Evolutionary conservation across 2,888 invertebrate species (phyloP).

Genomic region (Hirtodrosophila duncani): DNA sequence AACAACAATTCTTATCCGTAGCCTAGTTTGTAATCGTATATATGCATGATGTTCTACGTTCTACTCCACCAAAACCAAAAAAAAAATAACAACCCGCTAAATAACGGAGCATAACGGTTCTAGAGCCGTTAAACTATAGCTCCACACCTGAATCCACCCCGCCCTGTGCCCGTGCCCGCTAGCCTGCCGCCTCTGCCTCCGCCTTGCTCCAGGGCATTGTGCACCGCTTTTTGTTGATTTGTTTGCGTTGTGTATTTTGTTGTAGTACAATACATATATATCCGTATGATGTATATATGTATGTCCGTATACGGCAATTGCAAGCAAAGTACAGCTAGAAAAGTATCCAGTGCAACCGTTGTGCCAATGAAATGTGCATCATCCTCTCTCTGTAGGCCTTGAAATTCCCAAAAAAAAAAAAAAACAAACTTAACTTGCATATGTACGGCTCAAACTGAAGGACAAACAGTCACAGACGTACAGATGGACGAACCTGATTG

Average conservation of each 20-base stretch:
- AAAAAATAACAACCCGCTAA: neutral
- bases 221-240: constrained; percentile 39
- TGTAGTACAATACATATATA: constrained; percentile 5
- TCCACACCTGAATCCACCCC: too few species aligned
- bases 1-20: constrained; percentile 32
- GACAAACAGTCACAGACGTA: too few species aligned
- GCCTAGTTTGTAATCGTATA: constrained; percentile 42
- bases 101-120: too few species aligned
- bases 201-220: constrained; percentile 8
- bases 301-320: constrained; percentile 33
- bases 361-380: neutral
- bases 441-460: too few species aligned
- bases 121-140: too few species aligned
- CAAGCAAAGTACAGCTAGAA: constrained; percentile 27
- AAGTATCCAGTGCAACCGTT: neutral
- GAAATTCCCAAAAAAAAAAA: too few species aligned
- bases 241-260: constrained; percentile 42
- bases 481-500: too few species aligned
- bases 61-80: constrained; percentile 24
- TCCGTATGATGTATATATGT: neutral
- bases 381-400: too few species aligned
- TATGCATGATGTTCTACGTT: constrained; percentile 42
- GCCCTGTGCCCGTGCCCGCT: constrained; percentile 10
- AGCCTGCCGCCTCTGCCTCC: constrained; percentile 4
- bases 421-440: too few species aligned